Evolutionary conservation across 2,113 vertebrate genomes (phyloP), one percentile per base, ranked within the genome.

Genomic region (Ramphastos sulfuratus): DNA sequence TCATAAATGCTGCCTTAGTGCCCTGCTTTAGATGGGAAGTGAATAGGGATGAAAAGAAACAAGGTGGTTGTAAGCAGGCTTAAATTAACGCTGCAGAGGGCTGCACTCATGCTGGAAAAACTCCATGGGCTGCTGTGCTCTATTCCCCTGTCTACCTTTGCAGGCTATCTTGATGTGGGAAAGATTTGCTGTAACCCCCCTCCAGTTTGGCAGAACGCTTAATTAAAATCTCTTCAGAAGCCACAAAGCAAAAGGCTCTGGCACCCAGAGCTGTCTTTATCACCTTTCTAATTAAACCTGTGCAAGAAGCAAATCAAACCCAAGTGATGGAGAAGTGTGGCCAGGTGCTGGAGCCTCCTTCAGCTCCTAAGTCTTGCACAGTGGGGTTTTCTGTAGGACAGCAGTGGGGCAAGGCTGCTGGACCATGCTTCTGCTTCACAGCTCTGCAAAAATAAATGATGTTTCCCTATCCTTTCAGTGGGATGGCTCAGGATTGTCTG

Each of bases 261-360:
- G 72, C 42, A 42, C 21, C 82, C 82, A 75, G 67, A 39, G 60
- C 79, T 87, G 71, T 52, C 37, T 91, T 90, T 64, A 74, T 70
- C 76, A 35, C 69, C 72, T 77, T 74, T 27, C 35, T 88, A 74
- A 85, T 85, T 81, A 93, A 95, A 90, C 25, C 25, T 37, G 52
- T 0, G 6, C 33, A n/a, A 64, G 90, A 85, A 52, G 13, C 21
- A 61, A 33, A 64, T 63, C 33, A 63, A 73, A 64, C 11, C 52
- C 6, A 19, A 69, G 31, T 2, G 7, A 37, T 10, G 16, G 75
- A 56, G 50, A 4, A 48, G 56, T 1, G 7, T 31, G 46, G 48
- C 50, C 2, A 1, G 44, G 67, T 82, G 25, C 35, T 0, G 19
- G 46, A 79, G 28, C 24, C 55, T 74, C 35, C 30, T 50, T 30